These are phyloP conservation scores for Cisticola juncidis DNA, from an alignment of 2,113 vertebrate species.

Conservation along the genomic window DNA sequence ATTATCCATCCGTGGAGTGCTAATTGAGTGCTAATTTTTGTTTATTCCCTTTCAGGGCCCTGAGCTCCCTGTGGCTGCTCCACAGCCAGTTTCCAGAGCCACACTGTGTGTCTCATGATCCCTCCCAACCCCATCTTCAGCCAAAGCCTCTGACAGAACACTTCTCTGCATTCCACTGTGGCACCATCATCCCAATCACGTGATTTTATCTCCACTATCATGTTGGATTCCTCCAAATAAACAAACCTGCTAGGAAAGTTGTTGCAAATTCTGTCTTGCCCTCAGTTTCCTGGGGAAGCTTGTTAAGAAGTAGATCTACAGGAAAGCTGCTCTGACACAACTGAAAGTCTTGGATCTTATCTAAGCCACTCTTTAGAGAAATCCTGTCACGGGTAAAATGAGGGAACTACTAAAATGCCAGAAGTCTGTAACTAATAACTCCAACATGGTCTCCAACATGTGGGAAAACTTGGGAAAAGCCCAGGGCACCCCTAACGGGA, in stretches of 20 bases:
- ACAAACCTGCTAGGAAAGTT: background rate
- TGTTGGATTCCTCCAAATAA: background rate
- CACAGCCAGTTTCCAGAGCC: background rate
- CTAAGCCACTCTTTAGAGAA: background rate
- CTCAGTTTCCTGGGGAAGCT: background rate
- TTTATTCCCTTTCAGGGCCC: background rate
- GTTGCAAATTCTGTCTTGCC: background rate
- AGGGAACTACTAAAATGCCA: background rate
- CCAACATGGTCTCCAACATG: background rate
- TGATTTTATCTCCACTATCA: background rate
- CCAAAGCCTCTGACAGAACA: background rate
- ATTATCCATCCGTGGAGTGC: background rate
- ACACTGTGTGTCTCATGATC: background rate
- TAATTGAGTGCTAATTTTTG: background rate
- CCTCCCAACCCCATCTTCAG: background rate
- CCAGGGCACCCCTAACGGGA: background rate
- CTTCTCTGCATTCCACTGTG: background rate
- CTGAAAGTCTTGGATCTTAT: rapidly evolving
- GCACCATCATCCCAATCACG: background rate
- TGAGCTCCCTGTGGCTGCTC: background rate
- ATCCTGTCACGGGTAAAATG: background rate
- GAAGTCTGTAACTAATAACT: background rate
- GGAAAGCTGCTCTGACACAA: background rate
- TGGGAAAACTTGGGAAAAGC: background rate
- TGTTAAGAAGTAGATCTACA: background rate